Conservation (phyloP, 2,797 vertebrate genomes). For the Mus minutoides region DNA sequence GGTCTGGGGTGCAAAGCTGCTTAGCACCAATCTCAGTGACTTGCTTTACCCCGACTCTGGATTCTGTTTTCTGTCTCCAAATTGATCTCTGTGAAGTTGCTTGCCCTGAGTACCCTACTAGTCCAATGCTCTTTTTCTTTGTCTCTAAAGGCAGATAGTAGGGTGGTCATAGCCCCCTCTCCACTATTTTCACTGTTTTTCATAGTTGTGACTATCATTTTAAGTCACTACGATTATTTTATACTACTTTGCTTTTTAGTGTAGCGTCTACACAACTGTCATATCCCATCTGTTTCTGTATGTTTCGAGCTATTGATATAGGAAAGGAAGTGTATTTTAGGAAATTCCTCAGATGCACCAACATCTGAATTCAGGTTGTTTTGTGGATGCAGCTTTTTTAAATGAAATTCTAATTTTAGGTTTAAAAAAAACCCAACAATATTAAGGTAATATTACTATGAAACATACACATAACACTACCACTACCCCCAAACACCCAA, state of each 20-base stretch:
- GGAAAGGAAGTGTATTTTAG: conserved; percentile 2
- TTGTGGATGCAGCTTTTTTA: not conserved
- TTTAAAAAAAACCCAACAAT: not conserved
- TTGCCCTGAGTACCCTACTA: not conserved
- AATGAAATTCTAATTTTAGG: conserved; percentile 27
- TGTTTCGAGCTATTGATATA: not conserved
- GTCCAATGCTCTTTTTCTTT: not conserved
- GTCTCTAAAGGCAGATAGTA: not conserved
- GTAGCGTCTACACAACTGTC: not conserved
- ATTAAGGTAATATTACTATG: not conserved
- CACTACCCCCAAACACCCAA: not conserved
- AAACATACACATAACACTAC: not conserved
- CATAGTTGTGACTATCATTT: conserved; percentile 7
- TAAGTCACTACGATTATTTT: conserved; percentile 9
- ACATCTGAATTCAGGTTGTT: not conserved
- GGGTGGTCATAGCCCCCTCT: not conserved
- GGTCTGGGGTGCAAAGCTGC: not conserved
- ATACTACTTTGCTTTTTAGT: conserved; percentile 31
- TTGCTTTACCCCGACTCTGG: not conserved
- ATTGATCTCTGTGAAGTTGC: not conserved
- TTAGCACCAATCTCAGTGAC: not conserved
- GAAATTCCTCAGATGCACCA: not conserved
- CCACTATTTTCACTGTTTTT: not conserved
- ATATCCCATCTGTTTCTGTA: not conserved
- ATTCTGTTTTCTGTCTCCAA: not conserved